Conservation (phyloP, 2,888 invertebrate genomes). For the Phanerotoma sp. region DNA sequence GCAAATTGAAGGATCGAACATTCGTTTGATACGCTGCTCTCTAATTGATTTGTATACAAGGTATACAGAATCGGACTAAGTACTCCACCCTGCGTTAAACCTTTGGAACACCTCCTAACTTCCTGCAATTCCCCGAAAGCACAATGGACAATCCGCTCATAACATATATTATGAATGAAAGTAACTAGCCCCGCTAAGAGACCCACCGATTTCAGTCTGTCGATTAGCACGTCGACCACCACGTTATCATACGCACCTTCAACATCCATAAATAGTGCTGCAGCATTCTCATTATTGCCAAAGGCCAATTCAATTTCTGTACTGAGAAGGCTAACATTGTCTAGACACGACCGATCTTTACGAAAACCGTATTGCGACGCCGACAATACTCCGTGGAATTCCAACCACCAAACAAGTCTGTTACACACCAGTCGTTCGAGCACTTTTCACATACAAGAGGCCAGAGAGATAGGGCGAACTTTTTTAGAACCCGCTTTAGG, state of each 20-base stretch:
- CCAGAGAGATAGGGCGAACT: slow-evolving; percentile 18
- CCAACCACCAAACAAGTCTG: slow-evolving; percentile 12
- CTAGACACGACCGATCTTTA: background rate
- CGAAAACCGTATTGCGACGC: slow-evolving; percentile 18
- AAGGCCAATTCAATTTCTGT: slow-evolving; percentile 8
- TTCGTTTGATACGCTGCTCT: too few relatives aligned
- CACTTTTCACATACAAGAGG: slow-evolving; percentile 17
- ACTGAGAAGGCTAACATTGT: slow-evolving; percentile 13
- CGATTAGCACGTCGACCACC: slow-evolving; percentile 3
- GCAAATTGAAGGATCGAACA: slow-evolving; percentile 18
- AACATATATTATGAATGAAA: slow-evolving; percentile 16
- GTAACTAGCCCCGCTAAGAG: background rate
- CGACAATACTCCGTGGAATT: background rate
- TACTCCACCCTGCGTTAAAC: slow-evolving; percentile 16
- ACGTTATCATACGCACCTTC: slow-evolving; percentile 24
- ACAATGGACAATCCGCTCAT: background rate
- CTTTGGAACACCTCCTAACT: slow-evolving; percentile 1
- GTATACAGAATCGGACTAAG: slow-evolving; percentile 18
- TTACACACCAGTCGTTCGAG: slow-evolving; percentile 15
- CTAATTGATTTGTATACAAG: slow-evolving; percentile 10
- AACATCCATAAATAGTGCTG: slow-evolving; percentile 12
- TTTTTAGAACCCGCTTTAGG: background rate
- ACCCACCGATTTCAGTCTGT: background rate
- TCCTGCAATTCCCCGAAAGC: background rate
- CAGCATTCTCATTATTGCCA: background rate